phyloP scores from a whole-genome alignment of 2,113 vertebrate genomes.

The Alligator sinensis region DNA sequence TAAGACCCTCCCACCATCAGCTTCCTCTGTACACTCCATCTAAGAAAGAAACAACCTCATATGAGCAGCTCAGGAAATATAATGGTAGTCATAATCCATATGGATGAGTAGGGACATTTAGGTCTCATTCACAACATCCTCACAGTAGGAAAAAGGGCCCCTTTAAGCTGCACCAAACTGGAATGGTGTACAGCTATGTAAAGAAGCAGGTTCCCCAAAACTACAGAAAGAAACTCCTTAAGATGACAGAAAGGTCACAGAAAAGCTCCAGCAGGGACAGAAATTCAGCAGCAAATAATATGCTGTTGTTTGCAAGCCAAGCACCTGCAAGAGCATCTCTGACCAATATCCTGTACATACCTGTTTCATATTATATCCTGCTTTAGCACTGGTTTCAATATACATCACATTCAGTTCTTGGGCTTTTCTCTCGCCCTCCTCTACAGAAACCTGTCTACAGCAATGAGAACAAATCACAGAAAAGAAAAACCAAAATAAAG shows the following conservation, averaged over 20 bases:
- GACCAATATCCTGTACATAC: conserved; percentile 44
- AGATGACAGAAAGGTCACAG: neutral
- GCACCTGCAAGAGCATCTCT: neutral
- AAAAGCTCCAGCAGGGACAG: conserved; percentile 12
- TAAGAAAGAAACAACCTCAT: neutral
- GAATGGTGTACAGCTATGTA: neutral
- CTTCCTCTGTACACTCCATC: neutral
- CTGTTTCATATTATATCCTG: conserved; percentile 84
- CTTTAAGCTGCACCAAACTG: neutral
- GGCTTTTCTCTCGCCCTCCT: conserved; percentile 86
- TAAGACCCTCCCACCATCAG: neutral
- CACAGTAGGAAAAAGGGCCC: neutral
- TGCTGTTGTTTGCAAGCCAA: neutral
- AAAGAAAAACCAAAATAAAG: conserved; percentile 63
- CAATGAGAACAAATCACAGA: conserved; percentile 67
- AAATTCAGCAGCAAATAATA: neutral
- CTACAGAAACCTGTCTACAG: conserved; percentile 86
- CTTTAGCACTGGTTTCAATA: conserved; percentile 87
- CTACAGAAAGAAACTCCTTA: neutral
- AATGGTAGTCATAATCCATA: neutral
- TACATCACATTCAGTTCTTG: conserved; percentile 86
- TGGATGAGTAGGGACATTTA: neutral
- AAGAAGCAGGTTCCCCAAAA: neutral
- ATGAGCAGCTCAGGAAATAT: neutral
- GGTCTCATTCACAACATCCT: neutral